phyloP scores from a whole-genome alignment of 2,797 vertebrate genomes.

The Sebastes vulpes region DNA sequence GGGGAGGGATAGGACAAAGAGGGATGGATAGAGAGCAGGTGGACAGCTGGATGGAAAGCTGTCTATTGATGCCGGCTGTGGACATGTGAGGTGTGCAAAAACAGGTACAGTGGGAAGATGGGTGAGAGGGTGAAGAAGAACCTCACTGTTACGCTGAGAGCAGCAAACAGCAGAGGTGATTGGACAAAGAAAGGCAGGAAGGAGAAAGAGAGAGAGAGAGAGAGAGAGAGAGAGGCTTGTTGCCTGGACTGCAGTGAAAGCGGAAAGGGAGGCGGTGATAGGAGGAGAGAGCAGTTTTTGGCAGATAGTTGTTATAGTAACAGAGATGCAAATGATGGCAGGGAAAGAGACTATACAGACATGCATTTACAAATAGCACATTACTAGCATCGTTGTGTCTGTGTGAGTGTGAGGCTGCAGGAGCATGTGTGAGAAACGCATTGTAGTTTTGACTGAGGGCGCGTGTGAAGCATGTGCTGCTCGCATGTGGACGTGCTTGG shows the following conservation, averaged over 20 bases:
- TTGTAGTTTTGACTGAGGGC: slow-evolving; percentile 10
- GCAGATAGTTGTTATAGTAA: slow-evolving; percentile 74
- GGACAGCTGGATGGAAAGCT: slow-evolving; percentile 27
- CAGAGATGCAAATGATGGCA: slow-evolving; percentile 54
- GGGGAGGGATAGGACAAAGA: slow-evolving; percentile 3
- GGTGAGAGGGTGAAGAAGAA: not conserved
- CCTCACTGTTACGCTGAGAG: not conserved
- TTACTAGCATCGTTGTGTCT: slow-evolving; percentile 34
- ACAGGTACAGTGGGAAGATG: not conserved
- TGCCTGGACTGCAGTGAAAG: slow-evolving; percentile 62
- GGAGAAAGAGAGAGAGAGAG: slow-evolving; percentile 22
- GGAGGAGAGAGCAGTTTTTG: slow-evolving; percentile 32
- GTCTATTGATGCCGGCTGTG: not conserved
- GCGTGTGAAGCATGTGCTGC: slow-evolving; percentile 12
- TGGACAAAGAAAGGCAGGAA: slow-evolving; percentile 47
- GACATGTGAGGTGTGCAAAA: slow-evolving; percentile 3
- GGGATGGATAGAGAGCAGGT: slow-evolving; percentile 10
- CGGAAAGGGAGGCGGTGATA: slow-evolving; percentile 22
- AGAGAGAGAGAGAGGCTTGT: slow-evolving; percentile 3
- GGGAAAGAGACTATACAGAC: slow-evolving; percentile 21
- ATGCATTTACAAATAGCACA: slow-evolving; percentile 6
- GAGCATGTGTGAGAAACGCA: slow-evolving; percentile 1
- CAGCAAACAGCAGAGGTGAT: slow-evolving; percentile 51
- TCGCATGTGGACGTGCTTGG: slow-evolving; percentile 19
- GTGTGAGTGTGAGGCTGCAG: slow-evolving; percentile 21